A percentile compares a stretch with the other conserved stretches of the same genome.
These are phyloP conservation scores for Chloromyia formosa DNA, from an alignment of 2,888 invertebrate species.

Conservation along the genomic window DNA sequence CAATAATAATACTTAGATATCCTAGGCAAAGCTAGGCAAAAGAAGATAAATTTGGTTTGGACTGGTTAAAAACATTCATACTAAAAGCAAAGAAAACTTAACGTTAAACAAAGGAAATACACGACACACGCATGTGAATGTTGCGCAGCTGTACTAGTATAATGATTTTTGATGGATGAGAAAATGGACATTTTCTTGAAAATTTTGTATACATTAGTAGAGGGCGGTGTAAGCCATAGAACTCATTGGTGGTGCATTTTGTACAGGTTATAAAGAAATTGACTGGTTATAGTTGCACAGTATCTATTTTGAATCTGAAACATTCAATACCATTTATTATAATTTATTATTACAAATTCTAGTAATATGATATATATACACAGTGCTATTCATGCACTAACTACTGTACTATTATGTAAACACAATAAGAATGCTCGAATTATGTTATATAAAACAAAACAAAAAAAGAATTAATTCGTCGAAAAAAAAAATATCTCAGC, in stretches of 20 bases:
- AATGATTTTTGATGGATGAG: neutral
- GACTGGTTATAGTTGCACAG: neutral
- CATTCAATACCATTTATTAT: neutral
- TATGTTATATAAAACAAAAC: no score
- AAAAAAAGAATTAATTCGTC: no score
- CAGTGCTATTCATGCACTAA: no score
- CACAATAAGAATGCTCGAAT: no score
- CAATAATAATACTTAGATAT: slow-evolving; percentile 72
- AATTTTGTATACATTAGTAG: neutral
- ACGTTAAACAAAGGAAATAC: slow-evolving; percentile 35
- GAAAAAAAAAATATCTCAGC: no score
- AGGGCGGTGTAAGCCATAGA: neutral
- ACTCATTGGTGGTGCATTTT: neutral
- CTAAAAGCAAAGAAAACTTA: slow-evolving; percentile 39
- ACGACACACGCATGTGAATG: neutral
- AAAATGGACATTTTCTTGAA: neutral
- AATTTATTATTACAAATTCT: no score
- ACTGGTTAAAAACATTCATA: slow-evolving; percentile 35
- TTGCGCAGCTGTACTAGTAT: no score
- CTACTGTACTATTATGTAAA: no score
- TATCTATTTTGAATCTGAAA: neutral
- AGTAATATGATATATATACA: no score
- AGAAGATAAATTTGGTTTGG: slow-evolving; percentile 47
- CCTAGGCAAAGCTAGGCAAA: slow-evolving; percentile 69
- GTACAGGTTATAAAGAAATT: neutral